phyloP scores from a whole-genome alignment of 1,140 invertebrate genomes.

The Leucophenga varia region DNA sequence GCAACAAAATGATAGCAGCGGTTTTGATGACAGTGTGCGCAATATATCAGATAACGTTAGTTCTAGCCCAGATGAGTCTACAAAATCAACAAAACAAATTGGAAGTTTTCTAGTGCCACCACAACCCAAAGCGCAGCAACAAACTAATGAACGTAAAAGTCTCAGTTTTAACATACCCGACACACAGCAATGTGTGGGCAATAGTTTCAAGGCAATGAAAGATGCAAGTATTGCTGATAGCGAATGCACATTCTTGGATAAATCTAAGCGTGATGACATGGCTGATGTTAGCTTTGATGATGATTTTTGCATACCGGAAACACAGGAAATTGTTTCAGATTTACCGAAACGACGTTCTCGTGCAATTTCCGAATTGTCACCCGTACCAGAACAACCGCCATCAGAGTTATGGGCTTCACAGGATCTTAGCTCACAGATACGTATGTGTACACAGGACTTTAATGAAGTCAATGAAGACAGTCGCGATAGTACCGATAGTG shows the following conservation, averaged over 20 bases:
- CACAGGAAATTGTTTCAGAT: background rate
- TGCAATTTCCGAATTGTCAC: background rate
- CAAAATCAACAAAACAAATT: background rate
- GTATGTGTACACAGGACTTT: constrained; percentile 15
- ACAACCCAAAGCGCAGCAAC: background rate
- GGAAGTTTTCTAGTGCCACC: constrained; percentile 2
- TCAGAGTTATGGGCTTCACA: background rate
- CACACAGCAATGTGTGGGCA: constrained; percentile 7
- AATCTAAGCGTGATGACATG: constrained; percentile 1
- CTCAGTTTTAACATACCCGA: constrained; percentile 14
- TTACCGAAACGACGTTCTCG: background rate
- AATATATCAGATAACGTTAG: constrained; percentile 3
- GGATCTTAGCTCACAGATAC: background rate
- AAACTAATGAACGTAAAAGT: background rate
- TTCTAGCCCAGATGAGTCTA: constrained; percentile 5
- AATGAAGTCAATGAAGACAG: constrained; percentile 9
- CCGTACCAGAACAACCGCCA: background rate
- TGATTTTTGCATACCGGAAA: constrained; percentile 20
- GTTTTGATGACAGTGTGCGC: constrained; percentile 1
- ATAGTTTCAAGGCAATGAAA: constrained; percentile 3
- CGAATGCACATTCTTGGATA: background rate
- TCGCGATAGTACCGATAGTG: background rate
- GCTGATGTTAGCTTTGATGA: background rate
- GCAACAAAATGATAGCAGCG: constrained; percentile 6
- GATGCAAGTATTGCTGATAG: too few relatives aligned